Evolutionary conservation across 2,113 vertebrate species (phyloP).

Genomic region (Ochotona curzoniae): DNA sequence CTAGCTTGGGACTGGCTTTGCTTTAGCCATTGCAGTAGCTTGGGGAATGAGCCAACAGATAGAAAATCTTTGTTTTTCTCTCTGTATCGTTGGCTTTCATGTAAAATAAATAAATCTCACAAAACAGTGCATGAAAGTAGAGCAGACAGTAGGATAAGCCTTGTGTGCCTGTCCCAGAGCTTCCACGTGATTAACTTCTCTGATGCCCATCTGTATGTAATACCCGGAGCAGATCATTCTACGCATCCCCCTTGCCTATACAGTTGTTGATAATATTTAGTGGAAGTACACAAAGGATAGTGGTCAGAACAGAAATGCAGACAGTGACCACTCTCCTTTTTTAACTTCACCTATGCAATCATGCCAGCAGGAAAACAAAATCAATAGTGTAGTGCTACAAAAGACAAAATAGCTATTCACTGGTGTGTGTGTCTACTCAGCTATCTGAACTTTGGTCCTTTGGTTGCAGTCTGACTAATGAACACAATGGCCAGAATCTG

Average conservation of each 20-base stretch:
- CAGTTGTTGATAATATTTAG: not conserved
- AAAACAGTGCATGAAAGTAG: not conserved
- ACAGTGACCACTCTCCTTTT: not conserved
- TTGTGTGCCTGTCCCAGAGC: not conserved
- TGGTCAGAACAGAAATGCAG: not conserved
- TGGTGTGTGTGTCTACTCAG: not conserved
- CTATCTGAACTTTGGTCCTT: slow-evolving; percentile 25
- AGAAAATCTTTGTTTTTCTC: too few relatives aligned
- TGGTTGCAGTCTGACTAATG: slow-evolving; percentile 9
- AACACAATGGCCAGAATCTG: not conserved
- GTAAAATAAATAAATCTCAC: too few relatives aligned
- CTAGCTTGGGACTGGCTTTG: too few relatives aligned
- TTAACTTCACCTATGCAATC: not conserved
- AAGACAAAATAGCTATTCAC: slow-evolving; percentile 7
- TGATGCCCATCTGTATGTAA: not conserved
- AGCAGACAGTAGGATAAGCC: not conserved
- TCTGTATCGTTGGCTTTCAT: too few relatives aligned
- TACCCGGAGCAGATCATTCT: not conserved
- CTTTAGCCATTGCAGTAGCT: too few relatives aligned
- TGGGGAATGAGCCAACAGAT: too few relatives aligned
- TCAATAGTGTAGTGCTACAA: not conserved
- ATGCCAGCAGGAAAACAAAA: slow-evolving; percentile 20
- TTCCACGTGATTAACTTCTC: not conserved
- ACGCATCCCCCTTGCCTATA: not conserved
- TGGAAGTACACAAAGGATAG: slow-evolving; percentile 7